These are phyloP conservation scores for Crossaster papposus DNA, from an alignment of 53 echinoderm and acorn worm species.

Conservation along the genomic window DNA sequence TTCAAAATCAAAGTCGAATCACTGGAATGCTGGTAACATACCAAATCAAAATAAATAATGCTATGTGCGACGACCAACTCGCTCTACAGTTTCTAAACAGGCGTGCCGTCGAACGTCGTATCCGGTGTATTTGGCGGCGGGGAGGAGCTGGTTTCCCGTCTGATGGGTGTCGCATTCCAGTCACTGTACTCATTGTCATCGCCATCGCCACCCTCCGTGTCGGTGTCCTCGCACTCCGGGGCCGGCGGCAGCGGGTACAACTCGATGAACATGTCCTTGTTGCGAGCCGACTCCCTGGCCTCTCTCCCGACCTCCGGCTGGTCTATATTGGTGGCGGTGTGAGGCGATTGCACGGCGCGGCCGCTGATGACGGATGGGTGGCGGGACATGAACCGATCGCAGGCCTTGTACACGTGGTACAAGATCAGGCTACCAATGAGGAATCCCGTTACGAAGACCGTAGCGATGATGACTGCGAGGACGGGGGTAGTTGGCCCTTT, in stretches of 20 bases:
- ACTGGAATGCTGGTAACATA: too few relatives aligned
- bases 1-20: too few relatives aligned
- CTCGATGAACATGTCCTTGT: slow-evolving; percentile 61
- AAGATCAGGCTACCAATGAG: slow-evolving; percentile 51
- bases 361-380: slow-evolving; percentile 37
- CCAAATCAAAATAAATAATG: not conserved
- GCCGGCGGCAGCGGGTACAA: slow-evolving; percentile 41
- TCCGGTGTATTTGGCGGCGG: slow-evolving; percentile 51
- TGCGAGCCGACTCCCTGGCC: slow-evolving; percentile 34
- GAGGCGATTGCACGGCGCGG: slow-evolving; percentile 14
- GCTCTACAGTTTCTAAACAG: slow-evolving; percentile 9
- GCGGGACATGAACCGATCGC: slow-evolving; percentile 48
- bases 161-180: slow-evolving; percentile 7
- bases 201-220: slow-evolving; percentile 28
- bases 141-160: not conserved
- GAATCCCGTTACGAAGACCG: slow-evolving; percentile 53
- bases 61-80: not conserved
- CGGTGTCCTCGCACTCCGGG: slow-evolving; percentile 29
- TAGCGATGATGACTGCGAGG: slow-evolving; percentile 57
- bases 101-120: slow-evolving; percentile 31
- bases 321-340: not conserved
- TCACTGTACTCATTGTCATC: slow-evolving; percentile 37
- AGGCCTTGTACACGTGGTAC: slow-evolving; percentile 58
- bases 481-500: slow-evolving; percentile 55
- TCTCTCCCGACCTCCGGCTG: slow-evolving; percentile 6